Evolutionary conservation across 2,888 invertebrate species (phyloP), one percentile per base, ranked within the genome.

Genomic region (Nephrotoma guestfalica): DNA sequence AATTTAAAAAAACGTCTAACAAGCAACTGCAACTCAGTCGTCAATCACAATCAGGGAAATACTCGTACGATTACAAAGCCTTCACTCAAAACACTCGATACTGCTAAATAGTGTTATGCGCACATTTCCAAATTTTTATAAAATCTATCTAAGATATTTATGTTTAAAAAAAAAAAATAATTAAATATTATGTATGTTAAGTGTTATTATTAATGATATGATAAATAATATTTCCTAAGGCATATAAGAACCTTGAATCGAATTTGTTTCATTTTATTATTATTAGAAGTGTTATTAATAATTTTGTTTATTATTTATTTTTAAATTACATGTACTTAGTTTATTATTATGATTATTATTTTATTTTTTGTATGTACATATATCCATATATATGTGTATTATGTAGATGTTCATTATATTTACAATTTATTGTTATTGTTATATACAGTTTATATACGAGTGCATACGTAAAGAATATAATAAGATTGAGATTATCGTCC

Each of bases 241-340:
- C 84, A 15, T 84, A 41, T 5, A 41, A 84, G n/a, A 84, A 84
- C 84, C 84, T 84, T 84, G 84, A 84, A n/a, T 41, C 84, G 13
- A 84, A n/a, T n/a, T 71, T 71, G 30, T 71, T 71, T 41, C 15
- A 84, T 84, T 84, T 84, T 84, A 84, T 41, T 84, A 84, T 57
- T 57, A 57, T 57, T 57, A 15, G 57, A 18, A 57, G 0, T 6
- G 6, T 57, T 18, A 18, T 57, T 57, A 71, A n/a, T 15, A 84
- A 15, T 84, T 84, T 84, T 84, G 42, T 84, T 84, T 84, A 84
- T 84, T 84, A 84, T 84, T 84, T 41, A 84, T 84, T 41, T 83
- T 84, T 41, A 84, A 84, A 84, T 84, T 84, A 84, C 42, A 84
- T 42, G 84, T 71, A 57, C 51, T 57, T 71, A 71, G 71, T 41